Base-by-base conservation (phyloP, 2,888 invertebrate species). In the Pristionchus japonicus region DNA sequence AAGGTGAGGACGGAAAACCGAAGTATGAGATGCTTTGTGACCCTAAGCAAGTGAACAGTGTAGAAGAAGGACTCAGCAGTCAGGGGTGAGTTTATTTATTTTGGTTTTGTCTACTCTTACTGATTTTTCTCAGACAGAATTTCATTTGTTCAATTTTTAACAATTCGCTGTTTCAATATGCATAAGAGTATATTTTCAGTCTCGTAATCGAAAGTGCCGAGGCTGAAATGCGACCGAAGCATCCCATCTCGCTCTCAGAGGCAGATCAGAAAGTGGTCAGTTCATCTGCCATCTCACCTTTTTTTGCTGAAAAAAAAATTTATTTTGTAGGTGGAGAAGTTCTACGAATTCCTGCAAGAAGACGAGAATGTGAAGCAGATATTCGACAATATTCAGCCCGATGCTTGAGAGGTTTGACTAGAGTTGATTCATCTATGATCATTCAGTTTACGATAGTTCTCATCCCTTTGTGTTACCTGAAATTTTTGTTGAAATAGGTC, bases 21-120 rank as follows among this genome's bases (percentile, higher is more conserved):
- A 91, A 92, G 86, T 92, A 91, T 84, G 93, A 93, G 82, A 88
- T 93, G 31, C 57, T 91, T 9, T 92, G 91, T 64, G 91, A 93
- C 3, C 82, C 91, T 17, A 88, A 88, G 17, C 89, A 90, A 15
- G 57, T 93, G 4, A 80, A 64, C 15, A 84, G 85, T 1, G 80
- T 92, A 1, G 93, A 93, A 86, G 87, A 77, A 34, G 88, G 85
- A 15, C 84, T 93, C 11, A 64, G 57, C n/a, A 89, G 88, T 47
- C 86, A 77, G 2, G 92, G 92, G 88, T 91, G 64, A 37, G 88
- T 49, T 27, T 43, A 43, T 43, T 47, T 31, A 64, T 27, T 64
- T 74, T 13, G 7, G 23, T 0, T 43, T 77, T 77, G 15, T 1
- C 23, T 70, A 11, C 15, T 67, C 15, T 20, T 64, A 31, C 13